These are phyloP conservation scores for Brachionus rotundiformis DNA, from an alignment of 1,140 invertebrate species.

Conservation along the genomic window DNA sequence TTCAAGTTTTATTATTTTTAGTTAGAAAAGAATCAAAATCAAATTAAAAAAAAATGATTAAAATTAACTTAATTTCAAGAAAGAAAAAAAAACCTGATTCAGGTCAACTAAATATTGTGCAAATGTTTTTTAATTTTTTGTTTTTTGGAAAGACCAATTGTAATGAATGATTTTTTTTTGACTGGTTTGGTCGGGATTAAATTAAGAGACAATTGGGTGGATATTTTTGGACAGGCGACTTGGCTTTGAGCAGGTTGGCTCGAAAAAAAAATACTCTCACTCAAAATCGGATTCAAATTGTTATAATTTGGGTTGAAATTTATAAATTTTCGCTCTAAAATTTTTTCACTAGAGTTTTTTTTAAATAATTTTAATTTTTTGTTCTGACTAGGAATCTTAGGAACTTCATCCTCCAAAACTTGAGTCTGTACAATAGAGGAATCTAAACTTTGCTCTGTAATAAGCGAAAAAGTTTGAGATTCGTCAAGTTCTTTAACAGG, in stretches of 20 bases:
- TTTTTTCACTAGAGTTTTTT: constrained; percentile 13
- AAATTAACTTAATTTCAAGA: no score
- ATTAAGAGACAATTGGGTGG: constrained; percentile 5
- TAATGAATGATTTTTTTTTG: constrained; percentile 19
- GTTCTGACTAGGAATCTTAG: background rate
- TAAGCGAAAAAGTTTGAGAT: background rate
- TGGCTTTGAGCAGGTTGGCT: background rate
- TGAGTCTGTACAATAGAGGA: background rate
- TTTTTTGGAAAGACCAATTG: constrained; percentile 27
- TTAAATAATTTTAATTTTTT: background rate
- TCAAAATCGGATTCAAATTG: background rate
- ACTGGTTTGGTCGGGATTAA: background rate
- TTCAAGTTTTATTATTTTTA: background rate
- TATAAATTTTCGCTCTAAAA: constrained; percentile 30
- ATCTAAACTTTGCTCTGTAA: background rate
- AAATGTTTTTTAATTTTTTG: constrained; percentile 52
- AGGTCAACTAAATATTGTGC: constrained; percentile 23
- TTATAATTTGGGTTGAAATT: constrained; percentile 30
- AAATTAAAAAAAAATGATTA: background rate
- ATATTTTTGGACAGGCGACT: background rate
- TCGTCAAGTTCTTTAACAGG: background rate
- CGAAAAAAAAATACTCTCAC: background rate
- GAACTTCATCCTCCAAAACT: background rate
- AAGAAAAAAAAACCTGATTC: background rate
- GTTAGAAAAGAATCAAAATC: background rate